Base-by-base conservation (phyloP, 2,888 invertebrate genomes). In the Dryococelus australis region DNA sequence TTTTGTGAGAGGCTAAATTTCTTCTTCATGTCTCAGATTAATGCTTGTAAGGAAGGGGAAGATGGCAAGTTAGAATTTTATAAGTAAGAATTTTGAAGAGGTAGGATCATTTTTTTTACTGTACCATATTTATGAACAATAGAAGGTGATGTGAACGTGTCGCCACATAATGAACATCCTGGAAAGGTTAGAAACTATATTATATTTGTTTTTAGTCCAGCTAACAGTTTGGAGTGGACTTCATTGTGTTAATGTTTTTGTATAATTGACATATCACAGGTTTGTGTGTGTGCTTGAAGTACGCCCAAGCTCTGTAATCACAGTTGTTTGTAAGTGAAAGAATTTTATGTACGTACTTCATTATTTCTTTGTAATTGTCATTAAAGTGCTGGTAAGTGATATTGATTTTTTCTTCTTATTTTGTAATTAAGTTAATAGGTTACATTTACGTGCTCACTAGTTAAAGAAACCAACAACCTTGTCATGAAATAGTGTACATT, bases 101-200 rank as follows among this genome's bases (percentile, higher is more conserved):
- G 65, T 65, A 65, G 65, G 65, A 65, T 0, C 1, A 65, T n/a
- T n/a, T 65, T 65, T 24, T 65, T 65, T 65, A 65, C 65, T 65
- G 65, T n/a, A 24, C 2, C 65, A 65, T 24, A 65, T 65, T 65
- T 65, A 65, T 24, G n/a, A 65, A 65, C 8, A 65, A 65, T 65
- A 65, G 65, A 65, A 65, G 65, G 65, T 65, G n/a, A 65, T 65
- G 20, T 65, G 65, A 65, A 65, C 65, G 65, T 65, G 65, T 65
- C 65, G 65, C n/a, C 65, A 65, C 65, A 65, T 65, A n/a, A 6
- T 65, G 65, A 65, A 24, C 65, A 65, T 65, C 65, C n/a, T 16
- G n/a, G n/a, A 65, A 65, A 65, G 65, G 65, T 65, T 65, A 65
- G 65, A 65, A 65, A 65, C 65, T 65, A 65, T 65, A 24, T 65